phyloP scores from a whole-genome alignment of 1,140 invertebrate species.

The Aplysia californica region DNA sequence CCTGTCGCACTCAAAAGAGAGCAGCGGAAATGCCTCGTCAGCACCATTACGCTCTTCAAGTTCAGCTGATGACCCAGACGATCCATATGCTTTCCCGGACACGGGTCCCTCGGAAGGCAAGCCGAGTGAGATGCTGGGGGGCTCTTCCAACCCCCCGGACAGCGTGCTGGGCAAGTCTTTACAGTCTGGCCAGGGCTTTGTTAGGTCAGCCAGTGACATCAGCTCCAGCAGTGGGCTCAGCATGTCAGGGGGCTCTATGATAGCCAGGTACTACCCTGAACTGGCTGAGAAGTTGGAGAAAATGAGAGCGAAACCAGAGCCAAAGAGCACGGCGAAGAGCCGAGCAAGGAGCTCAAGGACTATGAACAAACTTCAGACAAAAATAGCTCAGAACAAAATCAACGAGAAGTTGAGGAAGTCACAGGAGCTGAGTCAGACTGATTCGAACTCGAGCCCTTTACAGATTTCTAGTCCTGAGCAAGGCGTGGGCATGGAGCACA shows the following conservation, averaged over 20 bases:
- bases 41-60: too few relatives aligned
- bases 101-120: slow-evolving; percentile 60
- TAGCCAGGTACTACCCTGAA: slow-evolving; percentile 65
- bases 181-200: slow-evolving; percentile 21
- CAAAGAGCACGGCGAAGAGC: slow-evolving; percentile 48
- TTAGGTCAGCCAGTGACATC: slow-evolving; percentile 29
- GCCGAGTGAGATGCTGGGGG: neutral
- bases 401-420: slow-evolving; percentile 67
- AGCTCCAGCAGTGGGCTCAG: slow-evolving; percentile 30
- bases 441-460: slow-evolving; percentile 26
- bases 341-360: slow-evolving; percentile 67
- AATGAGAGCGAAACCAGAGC: slow-evolving; percentile 55
- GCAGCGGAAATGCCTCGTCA: neutral
- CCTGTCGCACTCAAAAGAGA: slow-evolving; percentile 23
- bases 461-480: slow-evolving; percentile 22
- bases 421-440: slow-evolving; percentile 39
- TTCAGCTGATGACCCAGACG: slow-evolving; percentile 61
- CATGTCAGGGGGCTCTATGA: slow-evolving; percentile 43
- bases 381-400: slow-evolving; percentile 71
- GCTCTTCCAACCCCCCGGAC: neutral
- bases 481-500: neutral
- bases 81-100: slow-evolving; percentile 75
- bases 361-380: slow-evolving; percentile 70
- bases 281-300: slow-evolving; percentile 64
- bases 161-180: slow-evolving; percentile 25